Percentiles rank a stretch among this genome's conserved stretches.
These are phyloP conservation scores for Agelastica alni DNA, from an alignment of 2,888 invertebrate genomes.

Conservation along the genomic window DNA sequence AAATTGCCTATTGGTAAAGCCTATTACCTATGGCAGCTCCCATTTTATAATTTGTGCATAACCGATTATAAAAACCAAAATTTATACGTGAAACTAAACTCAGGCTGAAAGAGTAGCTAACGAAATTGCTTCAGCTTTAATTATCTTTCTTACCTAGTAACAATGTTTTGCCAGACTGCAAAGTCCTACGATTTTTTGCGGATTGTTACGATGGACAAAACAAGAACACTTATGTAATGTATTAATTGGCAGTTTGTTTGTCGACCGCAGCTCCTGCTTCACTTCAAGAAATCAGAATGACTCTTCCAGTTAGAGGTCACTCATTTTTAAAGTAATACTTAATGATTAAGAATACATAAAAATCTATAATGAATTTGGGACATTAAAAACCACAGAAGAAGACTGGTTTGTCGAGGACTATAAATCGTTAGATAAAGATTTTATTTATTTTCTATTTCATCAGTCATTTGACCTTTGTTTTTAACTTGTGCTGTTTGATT, in stretches of 20 bases:
- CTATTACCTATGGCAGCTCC: neutral
- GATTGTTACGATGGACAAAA: slow-evolving; percentile 11
- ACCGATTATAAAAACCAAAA: too few species aligned
- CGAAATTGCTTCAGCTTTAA: too few species aligned
- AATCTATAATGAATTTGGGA: neutral
- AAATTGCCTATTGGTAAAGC: neutral
- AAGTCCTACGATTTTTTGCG: neutral
- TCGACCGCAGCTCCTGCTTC: neutral
- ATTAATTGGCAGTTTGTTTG: slow-evolving; percentile 4
- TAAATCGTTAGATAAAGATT: neutral
- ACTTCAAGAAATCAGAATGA: slow-evolving; percentile 3
- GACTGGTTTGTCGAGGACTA: too few species aligned
- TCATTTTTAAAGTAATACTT: neutral
- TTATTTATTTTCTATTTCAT: too few species aligned
- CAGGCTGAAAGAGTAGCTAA: too few species aligned
- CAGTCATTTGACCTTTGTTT: too few species aligned
- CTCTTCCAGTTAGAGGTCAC: slow-evolving; percentile 1
- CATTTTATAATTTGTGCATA: too few species aligned
- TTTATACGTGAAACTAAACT: too few species aligned
- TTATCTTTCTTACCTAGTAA: too few species aligned
- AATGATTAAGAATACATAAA: neutral
- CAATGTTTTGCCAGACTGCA: neutral
- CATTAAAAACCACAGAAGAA: neutral
- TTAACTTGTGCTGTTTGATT: too few species aligned
- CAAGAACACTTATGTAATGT: slow-evolving; percentile 7